Base-by-base conservation (phyloP, 1,140 invertebrate genomes). In the Penaeus vannamei region DNA sequence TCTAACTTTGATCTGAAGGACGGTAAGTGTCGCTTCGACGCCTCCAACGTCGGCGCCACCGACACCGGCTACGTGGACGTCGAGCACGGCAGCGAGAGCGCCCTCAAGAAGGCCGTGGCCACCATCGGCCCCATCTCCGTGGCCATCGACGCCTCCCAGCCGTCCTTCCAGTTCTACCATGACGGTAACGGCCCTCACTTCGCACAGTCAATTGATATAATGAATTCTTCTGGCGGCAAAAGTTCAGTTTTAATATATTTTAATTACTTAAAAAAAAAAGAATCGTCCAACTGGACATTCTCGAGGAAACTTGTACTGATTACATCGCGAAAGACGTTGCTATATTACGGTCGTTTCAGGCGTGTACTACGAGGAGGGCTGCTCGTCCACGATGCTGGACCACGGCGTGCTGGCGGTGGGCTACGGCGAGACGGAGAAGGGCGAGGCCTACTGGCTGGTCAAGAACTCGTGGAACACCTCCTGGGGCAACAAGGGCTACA, bases 401-500 rank as follows among this genome's bases (percentile, higher is more conserved):
- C 98, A 99, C 92, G 98, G 97, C 90, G 98, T 98, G 4, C 92
- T 98, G 17, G 95, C 95, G 23, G 86, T 88, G n/a, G 86, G 86
- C 19, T 88, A 88, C 53, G 86, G 86, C 29, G 66, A n/a, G 23
- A 12, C 26, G 36, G 23, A 61, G 88, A 96, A 98, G 82, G 97
- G 97, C 60, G 94, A 95, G 90, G 91, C 93, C 23, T 98, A 97
- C 92, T 98, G 96, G 96, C 92, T 97, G 3, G 95, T 97, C 2
- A 97, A 97, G 92, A 97, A 97, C 92, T 97, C 93, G 66, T 98
- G 97, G 97, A 95, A 96, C 42, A 93, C 93, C 87, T 94, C 93
- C 2, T 99, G 98, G 98, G 98, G 98, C 36, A 94, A 95, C 32
- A 92, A 96, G 7, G 98, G 98, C 36, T 99, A 97, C 94, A 96